phyloP scores from a whole-genome alignment of 2,797 vertebrate species.

The Sardinella longiceps region DNA sequence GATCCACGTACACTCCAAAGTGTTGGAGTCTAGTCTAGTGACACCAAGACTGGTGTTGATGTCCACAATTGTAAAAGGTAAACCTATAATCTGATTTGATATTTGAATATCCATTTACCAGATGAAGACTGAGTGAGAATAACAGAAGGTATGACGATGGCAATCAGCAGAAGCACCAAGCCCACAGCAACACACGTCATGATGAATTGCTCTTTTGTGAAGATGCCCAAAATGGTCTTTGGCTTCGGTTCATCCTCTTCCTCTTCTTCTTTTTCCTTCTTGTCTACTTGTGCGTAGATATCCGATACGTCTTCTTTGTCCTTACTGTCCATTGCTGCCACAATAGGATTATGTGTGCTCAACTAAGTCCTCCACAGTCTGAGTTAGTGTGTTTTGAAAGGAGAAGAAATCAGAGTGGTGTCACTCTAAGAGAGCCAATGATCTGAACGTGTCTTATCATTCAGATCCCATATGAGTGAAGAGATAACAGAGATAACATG shows the following conservation, averaged over 20 bases:
- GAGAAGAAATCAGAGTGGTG: neutral
- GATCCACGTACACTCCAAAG: neutral
- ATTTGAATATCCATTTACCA: neutral
- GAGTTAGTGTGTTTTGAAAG: neutral
- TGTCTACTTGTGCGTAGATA: no score
- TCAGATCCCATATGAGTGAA: neutral
- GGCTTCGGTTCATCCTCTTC: slow-evolving; percentile 17
- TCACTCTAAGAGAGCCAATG: neutral
- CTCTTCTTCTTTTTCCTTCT: slow-evolving; percentile 14
- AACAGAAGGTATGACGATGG: slow-evolving; percentile 52
- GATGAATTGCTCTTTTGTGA: slow-evolving; percentile 55
- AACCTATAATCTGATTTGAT: neutral
- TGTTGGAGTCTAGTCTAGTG: neutral
- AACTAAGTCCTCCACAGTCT: neutral
- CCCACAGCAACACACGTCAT: slow-evolving; percentile 50
- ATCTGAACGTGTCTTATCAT: slow-evolving; percentile 10
- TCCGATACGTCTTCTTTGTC: slow-evolving; percentile 18
- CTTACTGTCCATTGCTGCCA: neutral
- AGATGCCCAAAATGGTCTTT: slow-evolving; percentile 47
- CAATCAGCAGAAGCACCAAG: slow-evolving; percentile 53
- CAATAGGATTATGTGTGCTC: neutral
- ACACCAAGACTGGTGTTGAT: neutral
- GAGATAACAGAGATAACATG: slow-evolving; percentile 12
- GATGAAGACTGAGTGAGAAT: slow-evolving; percentile 40
- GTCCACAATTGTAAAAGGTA: neutral